Evolutionary conservation across 2,888 invertebrate species (phyloP), one percentile per base, ranked within the genome.

Genomic region (Lumbricus terrestris): DNA sequence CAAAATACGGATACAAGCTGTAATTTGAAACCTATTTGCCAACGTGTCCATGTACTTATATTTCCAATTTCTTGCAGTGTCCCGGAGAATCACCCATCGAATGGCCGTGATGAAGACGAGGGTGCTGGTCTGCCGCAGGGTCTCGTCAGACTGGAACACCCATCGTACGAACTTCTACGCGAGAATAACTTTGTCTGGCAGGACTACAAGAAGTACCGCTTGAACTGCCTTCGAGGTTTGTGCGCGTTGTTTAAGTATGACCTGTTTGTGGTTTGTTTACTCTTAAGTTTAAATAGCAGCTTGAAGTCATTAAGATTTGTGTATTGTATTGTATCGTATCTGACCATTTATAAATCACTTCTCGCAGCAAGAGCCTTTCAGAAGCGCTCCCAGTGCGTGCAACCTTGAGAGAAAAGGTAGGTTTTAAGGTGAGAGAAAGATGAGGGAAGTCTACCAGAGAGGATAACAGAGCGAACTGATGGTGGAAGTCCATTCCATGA

Each of bases 121-220:
- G 69, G n/a, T n/a, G 29, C 69, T 69, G 69, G 69, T n/a, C 69
- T 69, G 69, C 69, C 69, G 8, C 69, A 69, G 5, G 69, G 69
- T 69, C 69, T 69, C 8, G 69, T 69, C 6, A 69, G 37, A 16
- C 98, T 98, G 96, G 98, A 98, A 95, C 99, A 99, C 96, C 99
- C 99, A 69, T 98, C 98, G 93, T 98, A 99, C 95, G 97, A 98
- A 18, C 96, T 99, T 92, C 96, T 99, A 85, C 97, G 98, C 92
- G 98, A 99, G 95, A 98, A 99, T 95, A 98, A 98, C 94, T 99
- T 99, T 96, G 98, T 98, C 13, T 99, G 99, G 95, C 98, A 98
- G 95, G 98, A 97, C 6, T 99, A 99, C 95, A 97, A 98, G 95
- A 98, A 98, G 95, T 99, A 98, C 95, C 97, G 98, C 95, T 97